Evolutionary conservation across 2,113 vertebrate genomes (phyloP).

Genomic region (Grammomys dolichurus): DNA sequence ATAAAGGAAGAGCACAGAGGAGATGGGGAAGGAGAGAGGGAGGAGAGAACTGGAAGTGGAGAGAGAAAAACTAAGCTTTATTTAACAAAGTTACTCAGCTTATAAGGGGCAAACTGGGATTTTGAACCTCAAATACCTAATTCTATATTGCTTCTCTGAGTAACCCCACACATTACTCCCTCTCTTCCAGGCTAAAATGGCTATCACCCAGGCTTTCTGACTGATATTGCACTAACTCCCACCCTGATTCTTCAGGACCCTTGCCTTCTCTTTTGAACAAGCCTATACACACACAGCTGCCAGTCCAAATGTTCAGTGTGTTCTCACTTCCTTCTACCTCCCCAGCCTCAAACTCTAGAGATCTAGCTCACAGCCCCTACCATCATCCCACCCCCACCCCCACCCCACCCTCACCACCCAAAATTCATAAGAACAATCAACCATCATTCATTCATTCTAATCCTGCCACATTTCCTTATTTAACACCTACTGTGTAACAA

Average conservation of each 20-base stretch:
- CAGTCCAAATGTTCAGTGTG: not conserved
- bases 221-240: not conserved
- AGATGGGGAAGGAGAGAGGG: no score
- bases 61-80: slow-evolving; percentile 35
- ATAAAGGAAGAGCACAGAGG: not conserved
- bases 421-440: not conserved
- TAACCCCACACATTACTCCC: not conserved
- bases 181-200: not conserved
- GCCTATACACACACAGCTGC: not conserved
- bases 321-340: not conserved
- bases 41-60: not conserved
- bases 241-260: not conserved
- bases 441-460: slow-evolving; percentile 38
- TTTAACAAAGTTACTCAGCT: slow-evolving; percentile 12
- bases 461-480: not conserved
- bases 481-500: not conserved
- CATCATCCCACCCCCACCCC: not conserved
- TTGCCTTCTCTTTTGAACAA: not conserved
- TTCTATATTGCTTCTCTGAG: not conserved
- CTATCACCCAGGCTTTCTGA: not conserved
- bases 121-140: not conserved
- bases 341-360: not conserved
- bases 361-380: not conserved
- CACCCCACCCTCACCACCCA: not conserved
- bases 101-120: not conserved